Evolutionary conservation across 2,113 vertebrate genomes (phyloP), one percentile per base, ranked within the genome.

Genomic region (Phyllopteryx taeniolatus): DNA sequence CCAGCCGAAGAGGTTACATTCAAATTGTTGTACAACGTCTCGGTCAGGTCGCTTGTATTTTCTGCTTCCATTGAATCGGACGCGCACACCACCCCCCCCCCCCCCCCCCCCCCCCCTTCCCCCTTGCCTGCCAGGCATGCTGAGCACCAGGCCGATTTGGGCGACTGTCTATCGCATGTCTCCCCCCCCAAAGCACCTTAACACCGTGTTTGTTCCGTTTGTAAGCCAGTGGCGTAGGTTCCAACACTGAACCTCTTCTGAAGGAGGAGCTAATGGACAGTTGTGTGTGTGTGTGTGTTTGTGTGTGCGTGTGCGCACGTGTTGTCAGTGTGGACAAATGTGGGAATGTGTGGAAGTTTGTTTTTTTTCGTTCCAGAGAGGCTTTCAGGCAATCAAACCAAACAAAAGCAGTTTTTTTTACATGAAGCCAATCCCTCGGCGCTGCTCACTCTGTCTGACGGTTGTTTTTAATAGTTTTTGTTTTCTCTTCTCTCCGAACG

Each of bases 311-410:
- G 67, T 70, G 63, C 68, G 73, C 1, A 10, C 53, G 75, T 64
- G 75, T 75, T 73, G 74, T 78, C 64, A 31, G 60, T 68, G 68
- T 71, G 71, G 76, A 78, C 78, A 72, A 71, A 72, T 70, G 75
- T 77, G 72, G 56, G 73, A 72, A 39, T 68, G 70, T 70, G 70
- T 79, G 79, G 62, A 31, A 12, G 35, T 39, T 43, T 35, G 46
- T 44, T 64, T 11, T 65, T 65, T 64, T 42, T 9, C 19, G 39
- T 35, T 8, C 35, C 35, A 72, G 72, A 80, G 72, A 83, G 75
- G 79, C 67, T 87, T 88, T 84, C 69, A 84, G 79, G 84, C 81
- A 89, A 79, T 85, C 81, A 74, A 85, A 88, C 86, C 80, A 86
- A 86, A 83, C 79, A 80, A 65, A 65, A 77, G 79, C 81, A 85